phyloP scores from a whole-genome alignment of 2,888 invertebrate genomes.

The Ganaspis brasiliensis region DNA sequence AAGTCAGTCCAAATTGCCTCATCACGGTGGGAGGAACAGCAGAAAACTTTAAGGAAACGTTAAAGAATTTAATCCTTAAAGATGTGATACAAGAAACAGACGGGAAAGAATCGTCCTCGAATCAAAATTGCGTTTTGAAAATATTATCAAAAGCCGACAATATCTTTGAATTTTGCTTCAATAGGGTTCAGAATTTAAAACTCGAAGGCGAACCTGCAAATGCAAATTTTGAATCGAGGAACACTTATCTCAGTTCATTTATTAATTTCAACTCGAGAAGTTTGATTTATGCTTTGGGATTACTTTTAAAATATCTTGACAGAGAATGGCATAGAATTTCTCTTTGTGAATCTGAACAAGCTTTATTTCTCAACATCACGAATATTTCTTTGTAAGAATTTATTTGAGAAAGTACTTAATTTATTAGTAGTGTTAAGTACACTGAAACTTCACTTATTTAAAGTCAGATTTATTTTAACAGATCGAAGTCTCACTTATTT shows the following conservation, averaged over 20 bases:
- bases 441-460: no score
- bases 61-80: constrained; percentile 80
- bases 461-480: no score
- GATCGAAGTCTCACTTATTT: no score
- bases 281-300: constrained; percentile 87
- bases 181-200: constrained; percentile 82
- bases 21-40: constrained; percentile 83
- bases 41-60: constrained; percentile 81
- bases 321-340: constrained; percentile 83
- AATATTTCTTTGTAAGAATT: constrained; percentile 58
- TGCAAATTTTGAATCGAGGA: constrained; percentile 82
- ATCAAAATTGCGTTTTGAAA: constrained; percentile 81
- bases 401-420: constrained; percentile 20
- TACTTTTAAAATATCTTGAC: constrained; percentile 87
- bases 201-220: constrained; percentile 83
- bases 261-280: constrained; percentile 85
- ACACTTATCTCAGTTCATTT: constrained; percentile 84
- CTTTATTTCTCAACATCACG: constrained; percentile 54
- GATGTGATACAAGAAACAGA: constrained; percentile 60
- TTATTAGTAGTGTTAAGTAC: no score
- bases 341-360: constrained; percentile 80
- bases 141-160: constrained; percentile 84
- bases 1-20: constrained; percentile 83
- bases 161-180: constrained; percentile 83
- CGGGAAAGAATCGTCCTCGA: constrained; percentile 68